Evolutionary conservation across 2,888 invertebrate species (phyloP).

Genomic region (Herminia tarsipennalis): DNA sequence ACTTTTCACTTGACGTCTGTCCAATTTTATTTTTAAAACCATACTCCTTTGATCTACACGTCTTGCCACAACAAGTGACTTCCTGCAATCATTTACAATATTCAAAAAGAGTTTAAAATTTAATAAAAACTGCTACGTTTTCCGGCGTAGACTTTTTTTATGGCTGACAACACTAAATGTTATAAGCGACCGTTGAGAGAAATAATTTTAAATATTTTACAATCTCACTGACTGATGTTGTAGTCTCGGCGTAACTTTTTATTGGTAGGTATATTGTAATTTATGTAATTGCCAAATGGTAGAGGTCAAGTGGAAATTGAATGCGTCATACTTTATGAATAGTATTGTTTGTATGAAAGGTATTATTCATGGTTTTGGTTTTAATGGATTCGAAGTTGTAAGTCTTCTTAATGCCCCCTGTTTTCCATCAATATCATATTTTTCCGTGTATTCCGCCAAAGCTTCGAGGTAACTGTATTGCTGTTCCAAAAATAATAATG

Average conservation of each 20-base stretch:
- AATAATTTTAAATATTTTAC: constrained; percentile 25
- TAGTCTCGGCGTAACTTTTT: constrained; percentile 6
- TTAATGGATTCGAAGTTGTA: too few species aligned
- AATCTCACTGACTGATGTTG: constrained; percentile 11
- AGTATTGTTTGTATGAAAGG: too few species aligned
- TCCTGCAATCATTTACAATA: constrained; percentile 33
- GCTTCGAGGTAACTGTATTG: too few species aligned
- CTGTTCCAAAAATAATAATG: too few species aligned
- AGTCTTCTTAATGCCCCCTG: too few species aligned
- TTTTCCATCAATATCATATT: too few species aligned
- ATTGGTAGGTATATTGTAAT: not conserved
- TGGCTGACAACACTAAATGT: constrained; percentile 28
- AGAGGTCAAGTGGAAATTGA: not conserved
- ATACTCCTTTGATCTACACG: constrained; percentile 36
- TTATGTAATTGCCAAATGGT: not conserved
- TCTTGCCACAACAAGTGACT: constrained; percentile 21
- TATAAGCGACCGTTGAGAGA: constrained; percentile 27
- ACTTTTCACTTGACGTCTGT: constrained; percentile 32
- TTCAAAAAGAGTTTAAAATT: constrained; percentile 29
- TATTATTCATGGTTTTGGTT: too few species aligned
- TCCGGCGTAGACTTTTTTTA: constrained; percentile 33
- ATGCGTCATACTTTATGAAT: not conserved
- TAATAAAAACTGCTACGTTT: constrained; percentile 24
- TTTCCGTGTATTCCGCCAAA: too few species aligned
- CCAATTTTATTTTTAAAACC: constrained; percentile 35